Evolutionary conservation across 2,888 invertebrate genomes (phyloP).

Genomic region (Resseliella maxima): DNA sequence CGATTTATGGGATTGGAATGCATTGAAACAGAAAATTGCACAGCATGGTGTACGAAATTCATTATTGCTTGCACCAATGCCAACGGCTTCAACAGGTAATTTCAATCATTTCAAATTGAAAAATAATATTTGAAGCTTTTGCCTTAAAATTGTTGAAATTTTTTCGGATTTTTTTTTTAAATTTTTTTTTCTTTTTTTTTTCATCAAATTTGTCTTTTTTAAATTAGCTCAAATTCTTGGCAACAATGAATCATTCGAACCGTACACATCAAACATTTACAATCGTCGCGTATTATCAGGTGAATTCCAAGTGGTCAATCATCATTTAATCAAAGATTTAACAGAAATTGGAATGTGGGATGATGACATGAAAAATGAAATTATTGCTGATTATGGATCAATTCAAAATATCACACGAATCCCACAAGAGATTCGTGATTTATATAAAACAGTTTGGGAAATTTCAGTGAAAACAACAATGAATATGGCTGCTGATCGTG

Average conservation of each 20-base stretch:
- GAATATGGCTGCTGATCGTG: slow-evolving; percentile 97
- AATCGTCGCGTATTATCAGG: slow-evolving; percentile 93
- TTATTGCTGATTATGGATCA: slow-evolving; percentile 92
- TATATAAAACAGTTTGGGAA: slow-evolving; percentile 98
- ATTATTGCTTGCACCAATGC: slow-evolving; percentile 95
- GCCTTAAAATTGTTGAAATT: background rate
- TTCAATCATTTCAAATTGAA: background rate
- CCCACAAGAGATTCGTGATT: slow-evolving; percentile 83
- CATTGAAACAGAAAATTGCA: slow-evolving; percentile 84
- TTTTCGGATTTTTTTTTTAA: background rate
- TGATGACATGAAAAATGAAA: slow-evolving; percentile 93
- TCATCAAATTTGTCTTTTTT: too few relatives aligned
- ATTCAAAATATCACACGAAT: slow-evolving; percentile 88
- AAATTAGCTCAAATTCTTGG: slow-evolving; percentile 91
- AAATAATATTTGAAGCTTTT: background rate
- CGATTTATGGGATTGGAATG: slow-evolving; percentile 89
- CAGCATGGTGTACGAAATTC: slow-evolving; percentile 94
- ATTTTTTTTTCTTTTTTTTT: background rate
- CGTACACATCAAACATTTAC: slow-evolving; percentile 98
- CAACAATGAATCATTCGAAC: slow-evolving; percentile 98
- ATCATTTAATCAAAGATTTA: slow-evolving; percentile 92
- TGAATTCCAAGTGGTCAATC: slow-evolving; percentile 96
- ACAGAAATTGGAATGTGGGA: slow-evolving; percentile 93
- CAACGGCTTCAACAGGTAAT: slow-evolving; percentile 88
- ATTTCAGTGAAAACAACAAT: slow-evolving; percentile 92